These are phyloP conservation scores for Amazonetta brasiliensis DNA, from an alignment of 2,797 vertebrate species.

Conservation along the genomic window DNA sequence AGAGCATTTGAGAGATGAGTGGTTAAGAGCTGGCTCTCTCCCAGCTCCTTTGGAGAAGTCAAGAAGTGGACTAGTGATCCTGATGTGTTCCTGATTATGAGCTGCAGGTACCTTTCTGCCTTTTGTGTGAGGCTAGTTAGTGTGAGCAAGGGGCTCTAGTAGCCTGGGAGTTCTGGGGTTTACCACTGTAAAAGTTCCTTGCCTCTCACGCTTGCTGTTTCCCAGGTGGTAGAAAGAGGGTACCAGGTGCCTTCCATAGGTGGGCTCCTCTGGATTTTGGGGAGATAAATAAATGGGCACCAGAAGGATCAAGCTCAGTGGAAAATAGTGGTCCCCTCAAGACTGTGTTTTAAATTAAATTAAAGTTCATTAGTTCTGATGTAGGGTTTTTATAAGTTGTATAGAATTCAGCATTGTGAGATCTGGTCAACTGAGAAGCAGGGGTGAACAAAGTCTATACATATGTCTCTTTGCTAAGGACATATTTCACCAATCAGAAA, in stretches of 20 bases:
- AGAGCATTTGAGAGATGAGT: not conserved
- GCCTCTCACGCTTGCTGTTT: not conserved
- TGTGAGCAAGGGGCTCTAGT: not conserved
- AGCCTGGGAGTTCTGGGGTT: not conserved
- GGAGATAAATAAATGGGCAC: not conserved
- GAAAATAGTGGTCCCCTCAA: not conserved
- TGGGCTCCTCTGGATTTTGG: not conserved
- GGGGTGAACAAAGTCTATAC: not conserved
- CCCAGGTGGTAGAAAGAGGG: not conserved
- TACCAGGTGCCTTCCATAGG: not conserved
- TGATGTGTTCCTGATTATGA: not conserved
- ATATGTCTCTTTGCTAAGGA: not conserved
- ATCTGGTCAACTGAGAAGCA: not conserved
- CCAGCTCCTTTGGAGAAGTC: not conserved
- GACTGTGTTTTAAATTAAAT: not conserved
- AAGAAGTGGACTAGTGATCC: not conserved
- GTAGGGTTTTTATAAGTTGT: not conserved
- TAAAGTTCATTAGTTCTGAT: not conserved
- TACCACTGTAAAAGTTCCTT: not conserved
- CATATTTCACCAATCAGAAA: not conserved
- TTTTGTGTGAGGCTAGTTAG: not conserved
- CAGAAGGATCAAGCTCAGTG: not conserved
- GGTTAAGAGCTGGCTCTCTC: not conserved
- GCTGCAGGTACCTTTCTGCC: not conserved
- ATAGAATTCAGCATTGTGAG: not conserved